Percentiles rank a stretch among this genome's conserved stretches.
Conservation (phyloP, 2,797 vertebrate species). For the Halcyon badia region DNA sequence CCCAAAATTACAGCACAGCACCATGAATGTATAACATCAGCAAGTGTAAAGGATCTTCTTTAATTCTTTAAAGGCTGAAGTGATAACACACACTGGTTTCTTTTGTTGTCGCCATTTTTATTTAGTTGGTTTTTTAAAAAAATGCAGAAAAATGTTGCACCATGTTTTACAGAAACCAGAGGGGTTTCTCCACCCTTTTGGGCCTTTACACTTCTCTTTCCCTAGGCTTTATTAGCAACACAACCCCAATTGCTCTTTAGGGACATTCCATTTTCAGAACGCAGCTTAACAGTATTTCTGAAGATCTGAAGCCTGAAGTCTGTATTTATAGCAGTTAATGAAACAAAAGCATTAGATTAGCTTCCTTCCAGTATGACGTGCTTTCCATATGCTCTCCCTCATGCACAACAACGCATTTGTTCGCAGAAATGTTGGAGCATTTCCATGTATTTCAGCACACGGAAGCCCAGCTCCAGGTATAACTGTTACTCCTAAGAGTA, state of each 20-base stretch:
- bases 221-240: neutral
- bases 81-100: neutral
- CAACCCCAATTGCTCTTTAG: accelerated
- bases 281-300: neutral
- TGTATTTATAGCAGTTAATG: neutral
- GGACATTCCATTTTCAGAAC: neutral
- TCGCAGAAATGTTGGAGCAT: neutral
- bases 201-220: neutral
- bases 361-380: neutral
- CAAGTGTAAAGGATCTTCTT: neutral
- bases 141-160: neutral
- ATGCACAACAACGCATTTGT: neutral
- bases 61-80: neutral
- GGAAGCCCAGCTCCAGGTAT: neutral
- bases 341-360: neutral
- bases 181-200: neutral
- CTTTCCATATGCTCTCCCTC: neutral
- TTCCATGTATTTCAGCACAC: neutral
- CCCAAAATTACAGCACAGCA: neutral
- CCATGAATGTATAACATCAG: neutral
- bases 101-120: neutral
- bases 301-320: neutral
- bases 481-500: neutral
- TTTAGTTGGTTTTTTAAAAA: neutral
- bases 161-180: neutral